Evolutionary conservation across 1,140 invertebrate genomes (phyloP).

Genomic region (Nomia melanderi): DNA sequence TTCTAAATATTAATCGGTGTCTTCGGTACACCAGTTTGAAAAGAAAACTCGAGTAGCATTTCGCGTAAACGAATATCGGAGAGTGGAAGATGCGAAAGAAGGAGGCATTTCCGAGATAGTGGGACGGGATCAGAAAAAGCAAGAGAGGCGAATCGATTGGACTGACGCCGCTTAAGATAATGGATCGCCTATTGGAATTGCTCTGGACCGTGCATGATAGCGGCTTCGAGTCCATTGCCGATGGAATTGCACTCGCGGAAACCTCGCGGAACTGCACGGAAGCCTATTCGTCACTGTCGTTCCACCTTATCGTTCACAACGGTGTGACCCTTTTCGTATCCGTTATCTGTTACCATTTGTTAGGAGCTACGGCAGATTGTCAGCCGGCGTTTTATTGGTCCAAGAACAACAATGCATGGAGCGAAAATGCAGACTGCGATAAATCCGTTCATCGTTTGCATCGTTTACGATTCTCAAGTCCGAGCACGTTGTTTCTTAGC

Average conservation of each 20-base stretch:
- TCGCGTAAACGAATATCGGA: background rate
- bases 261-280: conserved; percentile 36
- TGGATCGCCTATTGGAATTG: conserved; percentile 66
- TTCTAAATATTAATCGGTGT: too few relatives aligned
- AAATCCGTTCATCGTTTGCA: background rate
- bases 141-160: conserved; percentile 55
- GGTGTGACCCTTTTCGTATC: conserved; percentile 52
- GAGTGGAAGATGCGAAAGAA: background rate
- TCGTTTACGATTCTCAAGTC: background rate
- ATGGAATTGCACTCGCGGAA: conserved; percentile 54
- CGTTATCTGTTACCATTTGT: conserved; percentile 64
- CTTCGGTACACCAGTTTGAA: too few relatives aligned
- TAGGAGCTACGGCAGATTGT: conserved; percentile 50
- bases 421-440: background rate
- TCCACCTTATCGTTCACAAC: conserved; percentile 63
- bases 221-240: conserved; percentile 47
- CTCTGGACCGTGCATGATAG: conserved; percentile 56
- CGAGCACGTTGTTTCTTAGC: background rate
- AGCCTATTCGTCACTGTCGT: conserved; percentile 65
- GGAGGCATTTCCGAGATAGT: conserved; percentile 1
- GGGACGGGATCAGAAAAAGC: conserved; percentile 33
- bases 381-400: conserved; percentile 55
- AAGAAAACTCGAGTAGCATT: too few relatives aligned
- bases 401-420: conserved; percentile 21
- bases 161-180: conserved; percentile 63